phyloP scores from a whole-genome alignment of 2,797 vertebrate genomes.

The Australoheros facetus region DNA sequence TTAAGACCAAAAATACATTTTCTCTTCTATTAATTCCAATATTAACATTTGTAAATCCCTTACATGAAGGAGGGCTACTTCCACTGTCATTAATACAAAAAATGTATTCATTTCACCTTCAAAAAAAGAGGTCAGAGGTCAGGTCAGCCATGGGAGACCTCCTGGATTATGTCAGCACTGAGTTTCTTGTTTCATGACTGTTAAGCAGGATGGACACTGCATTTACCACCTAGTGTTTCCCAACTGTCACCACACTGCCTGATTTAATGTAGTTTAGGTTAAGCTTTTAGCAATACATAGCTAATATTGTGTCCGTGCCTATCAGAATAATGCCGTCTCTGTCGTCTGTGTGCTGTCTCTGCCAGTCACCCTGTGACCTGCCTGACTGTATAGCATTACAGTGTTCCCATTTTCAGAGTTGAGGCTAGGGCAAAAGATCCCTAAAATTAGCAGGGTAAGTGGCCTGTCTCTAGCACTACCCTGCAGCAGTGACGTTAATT shows the following conservation, averaged over 20 bases:
- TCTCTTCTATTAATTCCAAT: neutral
- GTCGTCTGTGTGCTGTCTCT: constrained; percentile 37
- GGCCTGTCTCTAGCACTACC: constrained; percentile 73
- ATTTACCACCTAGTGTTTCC: constrained; percentile 10
- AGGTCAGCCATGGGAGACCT: neutral
- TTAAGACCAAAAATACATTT: neutral
- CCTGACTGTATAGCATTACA: constrained; percentile 64
- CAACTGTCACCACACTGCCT: neutral
- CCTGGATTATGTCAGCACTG: neutral
- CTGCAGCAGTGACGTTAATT: constrained; percentile 77
- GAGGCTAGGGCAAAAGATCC: constrained; percentile 65
- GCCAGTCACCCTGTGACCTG: constrained; percentile 52
- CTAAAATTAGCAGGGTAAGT: constrained; percentile 80
- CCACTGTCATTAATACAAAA: neutral
- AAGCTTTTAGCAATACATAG: neutral
- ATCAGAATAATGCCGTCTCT: constrained; percentile 37
- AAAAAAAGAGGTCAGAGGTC: constrained; percentile 20
- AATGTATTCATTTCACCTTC: neutral
- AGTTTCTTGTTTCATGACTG: constrained; percentile 14
- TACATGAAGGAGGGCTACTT: neutral
- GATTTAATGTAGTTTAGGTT: neutral
- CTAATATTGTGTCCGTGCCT: neutral
- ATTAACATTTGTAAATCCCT: neutral
- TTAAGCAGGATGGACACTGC: neutral
- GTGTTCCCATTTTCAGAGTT: constrained; percentile 69